Conservation (phyloP, 2,888 invertebrate species). For the Gandaritis pyraliata region DNA sequence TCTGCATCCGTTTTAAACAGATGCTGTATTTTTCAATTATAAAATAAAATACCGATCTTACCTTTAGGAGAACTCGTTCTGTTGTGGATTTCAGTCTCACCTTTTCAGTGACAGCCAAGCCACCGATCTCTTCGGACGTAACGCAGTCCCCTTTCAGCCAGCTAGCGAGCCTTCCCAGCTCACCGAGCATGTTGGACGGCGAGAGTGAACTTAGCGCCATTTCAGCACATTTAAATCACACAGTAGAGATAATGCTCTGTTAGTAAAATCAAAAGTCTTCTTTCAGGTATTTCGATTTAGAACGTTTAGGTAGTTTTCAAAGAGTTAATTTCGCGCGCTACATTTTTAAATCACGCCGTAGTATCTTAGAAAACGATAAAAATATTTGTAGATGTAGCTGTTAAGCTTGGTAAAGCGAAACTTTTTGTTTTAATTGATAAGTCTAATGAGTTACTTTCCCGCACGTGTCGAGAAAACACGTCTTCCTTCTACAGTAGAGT, state of each 20-base stretch:
- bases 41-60: constrained; percentile 14
- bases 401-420: constrained; percentile 13
- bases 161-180: constrained; percentile 72
- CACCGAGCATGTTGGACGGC: constrained; percentile 74
- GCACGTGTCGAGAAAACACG: constrained; percentile 34
- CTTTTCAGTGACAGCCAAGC: constrained; percentile 77
- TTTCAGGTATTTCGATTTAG: neutral
- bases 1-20: too few relatives aligned
- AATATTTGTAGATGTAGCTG: neutral
- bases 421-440: constrained; percentile 36
- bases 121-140: constrained; percentile 69
- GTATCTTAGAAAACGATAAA: neutral
- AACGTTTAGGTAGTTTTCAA: neutral
- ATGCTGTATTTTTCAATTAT: neutral
- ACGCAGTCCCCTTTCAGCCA: constrained; percentile 79
- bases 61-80: constrained; percentile 22
- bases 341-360: constrained; percentile 13
- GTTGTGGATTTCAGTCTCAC: constrained; percentile 52
- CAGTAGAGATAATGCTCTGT: neutral
- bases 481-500: constrained; percentile 44
- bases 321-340: constrained; percentile 11
- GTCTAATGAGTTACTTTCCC: constrained; percentile 18
- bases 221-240: constrained; percentile 7
- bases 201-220: constrained; percentile 76
- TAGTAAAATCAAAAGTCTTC: neutral